Base-by-base conservation (phyloP, 1,140 invertebrate species). In the Coenobita brevimanus region DNA sequence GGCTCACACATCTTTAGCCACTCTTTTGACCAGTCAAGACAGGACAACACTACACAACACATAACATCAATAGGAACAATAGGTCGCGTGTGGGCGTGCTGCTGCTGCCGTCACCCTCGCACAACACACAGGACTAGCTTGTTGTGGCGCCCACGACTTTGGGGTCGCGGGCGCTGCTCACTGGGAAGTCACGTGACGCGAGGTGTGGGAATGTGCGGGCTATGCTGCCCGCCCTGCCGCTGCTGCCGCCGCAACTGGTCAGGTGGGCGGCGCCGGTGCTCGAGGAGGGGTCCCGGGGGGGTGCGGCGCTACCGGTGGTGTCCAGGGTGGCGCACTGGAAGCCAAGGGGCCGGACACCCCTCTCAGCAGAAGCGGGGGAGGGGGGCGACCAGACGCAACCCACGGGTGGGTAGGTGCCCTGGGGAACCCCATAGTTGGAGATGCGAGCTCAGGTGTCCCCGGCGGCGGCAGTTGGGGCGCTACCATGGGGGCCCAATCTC, bases 61-160 rank as follows among this genome's bases (percentile, higher is more conserved):
- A 87, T 87, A 87, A 87, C 84, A 87, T 87, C 84, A 87, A 87
- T 87, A 87, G 84, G 84, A 87, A 87, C 84, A 87, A 87, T 87
- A 64, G 84, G 84, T 76, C 78, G 78, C 79, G 84, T 87, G 84
- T 87, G 73, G 73, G 84, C 76, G 84, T 79, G 84, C 84, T 80
- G 84, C 84, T 87, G 84, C 84, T 87, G 84, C 84, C 67, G 60
- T 46, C 76, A 87, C 84, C 76, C 27, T 73, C 78, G 84, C 78
- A 87, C 84, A 87, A 81, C 84, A 87, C 84, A 87, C 76, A 87
- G 84, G 84, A 87, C 84, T 87, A 87, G 84, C 84, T 71, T 87
- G 84, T 87, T 71, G 78, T 57, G 78, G 84, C 78, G 64, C 84
- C 84, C 84, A 80, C 62, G 46, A 50, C 60, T 43, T 38, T 17